phyloP scores from a whole-genome alignment of 2,888 invertebrate species.

The Sepioteuthis lessoniana region DNA sequence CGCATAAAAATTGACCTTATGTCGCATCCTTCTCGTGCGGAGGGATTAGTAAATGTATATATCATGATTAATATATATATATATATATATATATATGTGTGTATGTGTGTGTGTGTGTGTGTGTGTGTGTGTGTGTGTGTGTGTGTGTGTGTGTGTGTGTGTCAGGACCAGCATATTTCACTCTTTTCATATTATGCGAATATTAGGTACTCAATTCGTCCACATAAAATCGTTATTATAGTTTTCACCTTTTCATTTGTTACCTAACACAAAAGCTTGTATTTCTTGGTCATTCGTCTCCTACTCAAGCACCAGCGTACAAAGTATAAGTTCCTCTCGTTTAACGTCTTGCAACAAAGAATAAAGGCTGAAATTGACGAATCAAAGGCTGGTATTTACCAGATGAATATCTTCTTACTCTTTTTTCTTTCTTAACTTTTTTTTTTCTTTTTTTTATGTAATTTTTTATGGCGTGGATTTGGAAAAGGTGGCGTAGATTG shows the following conservation, averaged over 20 bases:
- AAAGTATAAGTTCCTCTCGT: neutral
- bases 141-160: constrained; percentile 42
- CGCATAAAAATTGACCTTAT: too few relatives aligned
- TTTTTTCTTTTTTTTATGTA: neutral
- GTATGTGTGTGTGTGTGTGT: constrained; percentile 50
- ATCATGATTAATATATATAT: neutral
- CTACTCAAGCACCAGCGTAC: neutral
- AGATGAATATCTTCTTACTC: neutral
- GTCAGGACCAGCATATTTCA: too few relatives aligned
- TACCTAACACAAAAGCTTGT: neutral
- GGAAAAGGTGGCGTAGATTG: too few relatives aligned
- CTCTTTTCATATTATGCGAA: too few relatives aligned
- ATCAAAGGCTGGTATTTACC: neutral
- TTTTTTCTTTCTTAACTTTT: neutral
- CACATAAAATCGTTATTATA: neutral
- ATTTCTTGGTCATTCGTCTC: neutral
- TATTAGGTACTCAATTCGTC: neutral
- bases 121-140: constrained; percentile 45
- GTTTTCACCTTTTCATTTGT: too few relatives aligned
- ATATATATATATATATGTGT: neutral
- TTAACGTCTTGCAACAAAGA: neutral
- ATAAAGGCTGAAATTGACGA: neutral
- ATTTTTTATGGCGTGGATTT: neutral
- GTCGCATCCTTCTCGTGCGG: too few relatives aligned
- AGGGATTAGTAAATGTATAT: neutral